Conservation (phyloP, 2,888 invertebrate species). For the Hirtodrosophila histrioides region DNA sequence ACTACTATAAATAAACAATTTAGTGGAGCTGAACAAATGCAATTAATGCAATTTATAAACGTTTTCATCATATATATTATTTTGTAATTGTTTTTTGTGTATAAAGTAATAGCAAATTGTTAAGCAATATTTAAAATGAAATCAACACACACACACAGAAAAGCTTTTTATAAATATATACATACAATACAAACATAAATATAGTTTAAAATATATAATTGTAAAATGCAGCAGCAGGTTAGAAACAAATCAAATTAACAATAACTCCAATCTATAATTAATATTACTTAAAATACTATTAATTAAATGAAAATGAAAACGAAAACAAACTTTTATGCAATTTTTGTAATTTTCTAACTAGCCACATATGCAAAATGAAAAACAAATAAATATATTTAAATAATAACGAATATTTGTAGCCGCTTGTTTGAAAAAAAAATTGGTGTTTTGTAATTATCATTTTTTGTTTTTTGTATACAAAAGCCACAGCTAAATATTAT, state of each 20-base stretch:
- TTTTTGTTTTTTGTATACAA: slow-evolving; percentile 9
- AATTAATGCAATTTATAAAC: slow-evolving; percentile 22
- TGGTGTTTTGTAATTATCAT: slow-evolving; percentile 3
- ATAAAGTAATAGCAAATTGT: slow-evolving; percentile 70
- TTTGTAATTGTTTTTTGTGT: slow-evolving; percentile 29
- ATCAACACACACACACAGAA: slow-evolving; percentile 60
- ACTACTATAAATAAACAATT: slow-evolving; percentile 15
- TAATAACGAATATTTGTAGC: slow-evolving; percentile 8
- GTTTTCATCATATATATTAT: slow-evolving; percentile 14
- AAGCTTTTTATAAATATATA: slow-evolving; percentile 75
- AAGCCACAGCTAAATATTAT: slow-evolving; percentile 7
- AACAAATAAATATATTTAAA: slow-evolving; percentile 9
- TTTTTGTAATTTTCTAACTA: slow-evolving; percentile 74
- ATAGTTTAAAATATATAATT: slow-evolving; percentile 46
- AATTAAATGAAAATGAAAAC: slow-evolving; percentile 9
- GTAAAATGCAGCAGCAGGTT: slow-evolving; percentile 49
- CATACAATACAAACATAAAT: slow-evolving; percentile 38
- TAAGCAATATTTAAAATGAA: slow-evolving; percentile 33
- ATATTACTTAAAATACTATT: slow-evolving; percentile 14
- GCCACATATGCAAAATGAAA: slow-evolving; percentile 32
- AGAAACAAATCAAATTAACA: slow-evolving; percentile 5
- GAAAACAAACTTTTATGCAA: slow-evolving; percentile 47
- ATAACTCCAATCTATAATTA: slow-evolving; percentile 28
- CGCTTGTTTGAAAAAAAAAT: slow-evolving; percentile 14
- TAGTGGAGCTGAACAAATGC: slow-evolving; percentile 15